Evolutionary conservation across 2,113 vertebrate genomes (phyloP).

Genomic region (Pseudorasbora parva): DNA sequence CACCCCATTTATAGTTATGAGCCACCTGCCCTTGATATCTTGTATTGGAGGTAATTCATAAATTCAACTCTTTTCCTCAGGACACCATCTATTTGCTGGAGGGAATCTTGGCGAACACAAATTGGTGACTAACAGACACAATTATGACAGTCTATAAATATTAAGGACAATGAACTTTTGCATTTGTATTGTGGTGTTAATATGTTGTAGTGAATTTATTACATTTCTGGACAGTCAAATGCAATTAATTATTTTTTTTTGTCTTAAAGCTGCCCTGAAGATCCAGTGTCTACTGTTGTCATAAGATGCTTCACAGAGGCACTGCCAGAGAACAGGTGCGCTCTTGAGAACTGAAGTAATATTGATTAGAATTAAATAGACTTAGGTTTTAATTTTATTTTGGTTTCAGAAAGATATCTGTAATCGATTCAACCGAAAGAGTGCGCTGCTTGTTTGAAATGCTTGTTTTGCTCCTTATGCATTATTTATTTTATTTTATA

Average conservation of each 20-base stretch:
- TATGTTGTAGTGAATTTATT: background rate
- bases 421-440: no score
- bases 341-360: background rate
- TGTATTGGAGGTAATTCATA: background rate
- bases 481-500: no score
- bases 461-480: no score
- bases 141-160: background rate
- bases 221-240: background rate
- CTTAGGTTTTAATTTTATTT: no score
- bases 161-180: background rate
- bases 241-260: background rate
- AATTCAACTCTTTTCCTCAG: conserved; percentile 65
- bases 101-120: conserved; percentile 79
- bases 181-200: background rate
- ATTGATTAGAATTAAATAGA: background rate
- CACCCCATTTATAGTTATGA: background rate
- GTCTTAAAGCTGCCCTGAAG: conserved; percentile 67
- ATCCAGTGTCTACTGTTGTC: conserved; percentile 76
- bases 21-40: background rate
- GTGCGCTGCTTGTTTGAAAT: no score
- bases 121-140: conserved; percentile 73
- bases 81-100: conserved; percentile 92
- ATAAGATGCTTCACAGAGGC: conserved; percentile 93
- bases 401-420: no score
- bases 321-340: conserved; percentile 93